A percentile compares a stretch with the other conserved stretches of the same genome.
phyloP scores from a whole-genome alignment of 2,113 vertebrate species.

The Noturus placidus region DNA sequence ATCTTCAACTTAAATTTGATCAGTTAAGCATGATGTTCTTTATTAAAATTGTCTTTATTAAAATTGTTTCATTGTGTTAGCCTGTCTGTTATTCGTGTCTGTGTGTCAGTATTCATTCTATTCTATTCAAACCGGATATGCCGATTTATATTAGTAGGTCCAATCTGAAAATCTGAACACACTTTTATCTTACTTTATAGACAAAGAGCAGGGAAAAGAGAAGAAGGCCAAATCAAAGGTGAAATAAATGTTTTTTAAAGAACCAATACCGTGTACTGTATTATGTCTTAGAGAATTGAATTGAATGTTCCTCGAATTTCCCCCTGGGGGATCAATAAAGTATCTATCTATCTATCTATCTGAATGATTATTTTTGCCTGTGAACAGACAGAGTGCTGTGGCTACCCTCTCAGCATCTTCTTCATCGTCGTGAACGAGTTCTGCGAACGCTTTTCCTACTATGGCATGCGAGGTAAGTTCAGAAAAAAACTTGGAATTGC shows the following conservation, averaged over 20 bases:
- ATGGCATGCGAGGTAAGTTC: constrained; percentile 91
- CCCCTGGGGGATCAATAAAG: too few species aligned
- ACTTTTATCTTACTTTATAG: constrained; percentile 38
- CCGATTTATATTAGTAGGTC: too few species aligned
- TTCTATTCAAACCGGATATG: neutral
- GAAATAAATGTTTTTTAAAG: neutral
- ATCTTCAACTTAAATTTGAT: neutral
- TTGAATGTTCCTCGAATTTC: neutral
- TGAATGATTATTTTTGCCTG: neutral
- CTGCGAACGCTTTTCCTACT: constrained; percentile 97
- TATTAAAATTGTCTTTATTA: too few species aligned
- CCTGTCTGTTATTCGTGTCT: neutral
- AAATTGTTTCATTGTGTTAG: too few species aligned
- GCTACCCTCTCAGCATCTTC: constrained; percentile 90
- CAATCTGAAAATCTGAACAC: neutral
- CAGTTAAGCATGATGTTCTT: neutral
- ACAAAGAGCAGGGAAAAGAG: constrained; percentile 42
- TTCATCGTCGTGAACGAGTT: constrained; percentile 96
- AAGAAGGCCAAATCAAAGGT: constrained; percentile 52
- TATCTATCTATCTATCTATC: too few species aligned
- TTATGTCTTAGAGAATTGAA: neutral
- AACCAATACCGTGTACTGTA: neutral
- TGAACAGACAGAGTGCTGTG: constrained; percentile 55
- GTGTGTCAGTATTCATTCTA: neutral
- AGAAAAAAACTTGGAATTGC: neutral